phyloP scores from a whole-genome alignment of 2,113 vertebrate genomes.

The Ameiurus melas region DNA sequence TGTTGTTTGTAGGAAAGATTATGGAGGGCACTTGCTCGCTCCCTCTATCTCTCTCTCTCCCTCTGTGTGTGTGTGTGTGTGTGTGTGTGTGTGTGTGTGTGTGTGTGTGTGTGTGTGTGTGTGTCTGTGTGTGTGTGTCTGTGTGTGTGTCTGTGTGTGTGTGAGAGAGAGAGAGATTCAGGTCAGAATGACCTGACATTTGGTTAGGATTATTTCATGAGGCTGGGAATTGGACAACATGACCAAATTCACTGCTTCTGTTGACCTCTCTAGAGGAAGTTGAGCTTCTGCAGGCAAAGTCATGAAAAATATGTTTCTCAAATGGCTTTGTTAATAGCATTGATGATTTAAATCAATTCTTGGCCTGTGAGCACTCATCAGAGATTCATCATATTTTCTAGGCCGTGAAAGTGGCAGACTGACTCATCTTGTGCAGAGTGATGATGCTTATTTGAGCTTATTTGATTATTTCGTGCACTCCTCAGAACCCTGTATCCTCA shows the following conservation, averaged over 20 bases:
- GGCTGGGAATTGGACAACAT: slow-evolving; percentile 61
- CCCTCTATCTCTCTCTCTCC: not conserved
- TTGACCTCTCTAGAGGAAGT: slow-evolving; percentile 19
- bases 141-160: not conserved
- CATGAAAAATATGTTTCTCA: slow-evolving; percentile 20
- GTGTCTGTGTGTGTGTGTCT: not conserved
- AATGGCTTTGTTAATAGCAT: not conserved
- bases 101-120: not conserved
- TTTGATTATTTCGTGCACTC: slow-evolving; percentile 3
- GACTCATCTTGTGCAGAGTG: too few species aligned
- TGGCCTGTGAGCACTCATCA: not conserved
- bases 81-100: not conserved
- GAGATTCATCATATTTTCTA: not conserved
- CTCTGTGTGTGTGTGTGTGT: not conserved
- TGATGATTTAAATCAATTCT: slow-evolving; percentile 4
- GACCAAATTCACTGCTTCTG: slow-evolving; percentile 31
- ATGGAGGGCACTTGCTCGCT: not conserved
- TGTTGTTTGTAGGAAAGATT: slow-evolving; percentile 30
- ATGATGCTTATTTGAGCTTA: not conserved
- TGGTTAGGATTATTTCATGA: slow-evolving; percentile 66
- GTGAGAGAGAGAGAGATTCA: slow-evolving; percentile 46
- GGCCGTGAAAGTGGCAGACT: not conserved
- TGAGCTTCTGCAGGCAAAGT: slow-evolving; percentile 8
- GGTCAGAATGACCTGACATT: slow-evolving; percentile 72
- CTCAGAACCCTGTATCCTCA: not conserved